Base-by-base conservation (phyloP, 2,113 vertebrate genomes). In the Pagrus major region DNA sequence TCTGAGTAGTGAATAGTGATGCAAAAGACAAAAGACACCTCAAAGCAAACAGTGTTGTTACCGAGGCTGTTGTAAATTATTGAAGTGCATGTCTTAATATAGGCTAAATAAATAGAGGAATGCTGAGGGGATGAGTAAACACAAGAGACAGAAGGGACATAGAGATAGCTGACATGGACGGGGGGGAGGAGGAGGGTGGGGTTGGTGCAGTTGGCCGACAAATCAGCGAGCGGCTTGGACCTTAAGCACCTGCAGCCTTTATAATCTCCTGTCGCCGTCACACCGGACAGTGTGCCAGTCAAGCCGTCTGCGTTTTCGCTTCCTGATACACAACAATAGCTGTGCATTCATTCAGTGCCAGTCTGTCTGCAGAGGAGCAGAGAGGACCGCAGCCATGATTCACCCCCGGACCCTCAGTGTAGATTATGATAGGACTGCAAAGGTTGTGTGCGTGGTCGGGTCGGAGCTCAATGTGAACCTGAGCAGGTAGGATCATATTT, bases 321-420 rank as follows among this genome's bases (percentile, higher is more conserved):
- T 23, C 1, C 15, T 29, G 1, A 2, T 12, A 60, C n/a, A 23
- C 12, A 60, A 6, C 20, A 15, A 16, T 6, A 9, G 15, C 6
- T 0, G 23, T 3, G 5, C 0, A 16, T n/a, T 44, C 0, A 16
- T n/a, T 44, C 21, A 12, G 6, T 16, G 9, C 6, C 6, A 11
- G 59, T 33, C 12, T 29, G 63, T 25, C 61, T 6, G 37, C 1
- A n/a, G n/a, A n/a, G n/a, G n/a, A n/a, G n/a, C n/a, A n/a, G n/a
- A n/a, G 14, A 67, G 5, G 15, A 52, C 75, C 2, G 59, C 68
- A 73, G 54, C 23, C 71, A 94, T 94, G 92, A 61, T 2, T 23
- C 76, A 65, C 6, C n/a, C 21, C 9, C 87, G 94, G 70, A 94
- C 95, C 14, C 72, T 95, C 27, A 81, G 94, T 61, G 27, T 94